Base-by-base conservation (phyloP, 2,113 vertebrate genomes). In the Podilymbus podiceps region DNA sequence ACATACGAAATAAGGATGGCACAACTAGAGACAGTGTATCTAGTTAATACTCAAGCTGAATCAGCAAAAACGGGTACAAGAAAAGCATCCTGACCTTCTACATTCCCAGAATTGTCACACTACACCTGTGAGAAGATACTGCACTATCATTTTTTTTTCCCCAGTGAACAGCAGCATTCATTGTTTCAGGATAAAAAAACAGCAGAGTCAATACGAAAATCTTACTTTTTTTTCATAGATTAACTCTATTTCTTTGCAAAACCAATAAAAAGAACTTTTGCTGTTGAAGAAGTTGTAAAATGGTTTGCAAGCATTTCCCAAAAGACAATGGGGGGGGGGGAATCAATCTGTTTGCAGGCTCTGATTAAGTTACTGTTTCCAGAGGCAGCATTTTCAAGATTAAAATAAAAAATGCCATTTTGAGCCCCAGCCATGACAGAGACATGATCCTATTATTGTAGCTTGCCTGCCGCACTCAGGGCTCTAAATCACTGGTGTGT, bases 1-100 rank as follows among this genome's bases (percentile, higher is more conserved):
- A 71, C 78, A 94, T 60, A 95, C 52, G 92, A 95, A 96, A 93
- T 56, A 90, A 20, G 80, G 67, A 80, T 81, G 44, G 49, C 95
- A 79, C 80, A 90, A 94, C 50, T 63, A 85, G 47, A 93, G 87
- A 78, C 64, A 88, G 50, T 68, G 21, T 59, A 56, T 47, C 40
- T 62, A 63, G 46, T 66, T 75, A 85, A 66, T 85, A 79, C 14
- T 58, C 30, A 85, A 66, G 53, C 11, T 53, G 33, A 86, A 58
- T 76, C 22, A 90, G 53, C 49, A 47, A 83, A 91, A 94, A 52
- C 1, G 81, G 27, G 35, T 12, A 72, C 8, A 76, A 79, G 73
- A 69, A 60, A 59, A 64, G 22, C 22, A 42, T 68, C 85, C 53
- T 91, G 38, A 92, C 33, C n/a, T 56, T 74, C 68, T 88, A 4